Evolutionary conservation across 2,797 vertebrate genomes (phyloP), one percentile per base, ranked within the genome.

Genomic region (Mus caroli): DNA sequence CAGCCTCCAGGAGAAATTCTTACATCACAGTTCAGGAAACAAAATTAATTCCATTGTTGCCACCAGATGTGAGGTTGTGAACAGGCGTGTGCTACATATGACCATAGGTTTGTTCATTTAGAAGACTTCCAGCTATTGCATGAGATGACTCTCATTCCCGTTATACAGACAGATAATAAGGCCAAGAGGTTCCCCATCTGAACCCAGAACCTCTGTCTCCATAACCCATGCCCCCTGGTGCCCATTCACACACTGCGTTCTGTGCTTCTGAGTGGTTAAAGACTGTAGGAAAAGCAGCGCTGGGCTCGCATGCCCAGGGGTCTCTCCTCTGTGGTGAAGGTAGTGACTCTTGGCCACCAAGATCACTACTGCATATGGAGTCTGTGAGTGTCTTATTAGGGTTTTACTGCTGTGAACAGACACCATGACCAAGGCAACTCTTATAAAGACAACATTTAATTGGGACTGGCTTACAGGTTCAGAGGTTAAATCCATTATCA

Each of bases 351-450:
- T 28, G 4, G 8, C 24, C 62, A 6, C 62, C 60, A 0, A 46
- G 60, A 43, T 0, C 1, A 2, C 77, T 26, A 22, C 82, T 17
- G 0, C 15, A 0, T 50, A 0, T 7, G 2, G n/a, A 37, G 17
- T 67, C 84, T 28, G 0, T 43, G 67, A 71, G 67, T 71, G n/a
- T 37, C n/a, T 71, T 71, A n/a, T 71, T 71, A 37, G 19, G 69
- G 69, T 71, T 37, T 37, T 20, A 37, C n/a, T 71, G 69, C 69
- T 71, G 69, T 71, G n/a, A 71, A 37, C 69, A 71, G 69, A 71
- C 69, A 37, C 69, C 17, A 37, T 37, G 69, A 10, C 69, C n/a
- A 71, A 71, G 69, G 19, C 69, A 37, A 37, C 69, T 71, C 64
- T 67, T 67, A 67, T 7, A 71, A 71, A 8, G n/a, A 37, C 67